Conservation (phyloP, 1,140 invertebrate species). For the Cydia fagiglandana region DNA sequence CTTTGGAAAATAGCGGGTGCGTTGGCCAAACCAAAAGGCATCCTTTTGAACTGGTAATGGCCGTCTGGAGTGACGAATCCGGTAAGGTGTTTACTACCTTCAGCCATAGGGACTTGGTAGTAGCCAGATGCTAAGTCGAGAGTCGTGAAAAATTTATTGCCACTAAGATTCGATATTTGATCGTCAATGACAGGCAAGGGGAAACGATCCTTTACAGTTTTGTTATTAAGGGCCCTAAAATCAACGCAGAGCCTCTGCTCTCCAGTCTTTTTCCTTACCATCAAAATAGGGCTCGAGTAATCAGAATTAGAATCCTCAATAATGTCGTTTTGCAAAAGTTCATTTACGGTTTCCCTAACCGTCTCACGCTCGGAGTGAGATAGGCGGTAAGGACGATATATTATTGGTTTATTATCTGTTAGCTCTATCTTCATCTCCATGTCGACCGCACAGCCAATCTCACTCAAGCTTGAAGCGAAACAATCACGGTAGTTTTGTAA, state of each 20-base stretch:
- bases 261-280: slow-evolving; percentile 49
- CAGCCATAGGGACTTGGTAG: too few species aligned
- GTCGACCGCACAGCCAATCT: neutral
- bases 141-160: slow-evolving; percentile 40
- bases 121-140: slow-evolving; percentile 46
- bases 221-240: slow-evolving; percentile 73
- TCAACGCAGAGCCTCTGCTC: slow-evolving; percentile 55
- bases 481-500: neutral
- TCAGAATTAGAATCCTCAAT: slow-evolving; percentile 56
- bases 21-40: too few species aligned
- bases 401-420: neutral
- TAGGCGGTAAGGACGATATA: slow-evolving; percentile 21
- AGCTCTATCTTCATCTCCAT: slow-evolving; percentile 22
- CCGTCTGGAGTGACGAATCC: too few species aligned
- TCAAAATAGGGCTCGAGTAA: slow-evolving; percentile 47
- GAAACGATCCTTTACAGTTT: slow-evolving; percentile 62
- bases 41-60: too few species aligned
- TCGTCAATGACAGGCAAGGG: slow-evolving; percentile 78
- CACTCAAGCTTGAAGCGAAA: neutral
- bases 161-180: slow-evolving; percentile 55
- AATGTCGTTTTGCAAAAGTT: slow-evolving; percentile 45
- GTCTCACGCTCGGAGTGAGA: slow-evolving; percentile 21
- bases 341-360: slow-evolving; percentile 14
- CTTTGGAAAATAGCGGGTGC: too few species aligned
- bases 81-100: too few species aligned